Evolutionary conservation across 2,888 invertebrate genomes (phyloP), one percentile per base, ranked within the genome.

Genomic region (Liopterus haemorrhoidalis): DNA sequence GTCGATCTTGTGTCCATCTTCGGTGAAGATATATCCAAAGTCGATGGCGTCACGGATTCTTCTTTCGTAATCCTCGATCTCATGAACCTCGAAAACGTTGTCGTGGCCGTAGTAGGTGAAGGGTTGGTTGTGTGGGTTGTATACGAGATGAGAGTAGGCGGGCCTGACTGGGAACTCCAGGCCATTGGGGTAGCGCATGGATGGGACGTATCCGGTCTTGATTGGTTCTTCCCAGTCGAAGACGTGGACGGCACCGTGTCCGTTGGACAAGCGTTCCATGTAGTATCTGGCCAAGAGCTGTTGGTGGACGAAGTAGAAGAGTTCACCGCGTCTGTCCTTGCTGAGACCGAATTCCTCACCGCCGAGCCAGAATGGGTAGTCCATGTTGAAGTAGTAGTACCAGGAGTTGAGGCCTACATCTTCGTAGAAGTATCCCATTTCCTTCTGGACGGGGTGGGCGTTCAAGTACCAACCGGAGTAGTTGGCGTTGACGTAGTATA

Each of bases 221-320:
- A 81, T 56, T 37, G 71, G 65, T 31, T 64, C 61, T 48, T 72
- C 67, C 57, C 71, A 72, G 16, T 75, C 70, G 46, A 81, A 70
- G 8, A 72, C 69, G 19, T 74, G 70, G 50, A 84, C 78, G 49
- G 81, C 79, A 9, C 78, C 76, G 35, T 81, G 70, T 49, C 78
- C 79, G 59, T 82, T 78, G 5, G 82, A 78, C 41, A 85, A 67
- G 62, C 86, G 79, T 62, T 86, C 85, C 68, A 85, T 71, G 60
- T 85, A 81, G 66, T 85, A 87, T 52, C 81, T 79, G 48, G 81
- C 73, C 51, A 84, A 56, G 8, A 85, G 56, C 64, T 85, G 82
- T 58, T 81, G 82, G 57, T 82, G 77, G 48, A 74, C 62, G 63
- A 73, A 79, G 63, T 81, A 76, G 66, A 74, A 79, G 44, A 69